These are phyloP conservation scores for Tryphoninae sp. DNA, from an alignment of 2,888 invertebrate genomes.

Conservation along the genomic window DNA sequence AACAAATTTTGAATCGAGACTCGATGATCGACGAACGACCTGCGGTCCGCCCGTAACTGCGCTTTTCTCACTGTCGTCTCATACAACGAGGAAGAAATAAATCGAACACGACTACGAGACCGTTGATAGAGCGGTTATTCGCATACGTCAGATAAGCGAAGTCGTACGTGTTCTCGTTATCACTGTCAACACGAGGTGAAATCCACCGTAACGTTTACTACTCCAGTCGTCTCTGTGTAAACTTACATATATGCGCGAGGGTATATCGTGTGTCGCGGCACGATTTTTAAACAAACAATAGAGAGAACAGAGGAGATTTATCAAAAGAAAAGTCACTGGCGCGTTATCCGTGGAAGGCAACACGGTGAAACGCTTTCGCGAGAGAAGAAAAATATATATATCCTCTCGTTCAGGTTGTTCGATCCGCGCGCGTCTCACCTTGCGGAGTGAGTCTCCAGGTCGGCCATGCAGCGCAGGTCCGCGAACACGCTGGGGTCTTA, in stretches of 20 bases:
- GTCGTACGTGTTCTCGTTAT: slow-evolving; percentile 66
- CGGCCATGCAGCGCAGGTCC: slow-evolving; percentile 79
- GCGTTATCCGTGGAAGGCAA: slow-evolving; percentile 10
- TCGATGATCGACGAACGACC: neutral
- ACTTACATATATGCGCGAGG: neutral
- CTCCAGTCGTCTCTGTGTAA: neutral
- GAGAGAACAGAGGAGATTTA: neutral
- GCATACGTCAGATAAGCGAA: slow-evolving; percentile 54
- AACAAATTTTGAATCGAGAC: neutral
- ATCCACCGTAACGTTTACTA: slow-evolving; percentile 30
- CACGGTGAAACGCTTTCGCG: slow-evolving; percentile 47
- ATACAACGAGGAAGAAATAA: neutral
- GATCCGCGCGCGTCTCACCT: slow-evolving; percentile 81
- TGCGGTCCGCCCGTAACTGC: slow-evolving; percentile 33
- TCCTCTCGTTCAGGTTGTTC: slow-evolving; percentile 45
- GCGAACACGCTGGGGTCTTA: slow-evolving; percentile 73
- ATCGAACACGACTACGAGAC: neutral
- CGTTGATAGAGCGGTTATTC: slow-evolving; percentile 22
- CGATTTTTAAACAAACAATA: neutral
- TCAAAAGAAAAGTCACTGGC: neutral
- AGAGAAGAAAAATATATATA: slow-evolving; percentile 41
- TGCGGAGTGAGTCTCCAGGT: slow-evolving; percentile 80
- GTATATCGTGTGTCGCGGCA: neutral
- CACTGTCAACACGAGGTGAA: slow-evolving; percentile 67
- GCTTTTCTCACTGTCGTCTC: neutral